Percentiles rank a stretch among this genome's conserved stretches.
These are phyloP conservation scores for Platypus cylindrus DNA, from an alignment of 2,888 invertebrate species.

Conservation along the genomic window DNA sequence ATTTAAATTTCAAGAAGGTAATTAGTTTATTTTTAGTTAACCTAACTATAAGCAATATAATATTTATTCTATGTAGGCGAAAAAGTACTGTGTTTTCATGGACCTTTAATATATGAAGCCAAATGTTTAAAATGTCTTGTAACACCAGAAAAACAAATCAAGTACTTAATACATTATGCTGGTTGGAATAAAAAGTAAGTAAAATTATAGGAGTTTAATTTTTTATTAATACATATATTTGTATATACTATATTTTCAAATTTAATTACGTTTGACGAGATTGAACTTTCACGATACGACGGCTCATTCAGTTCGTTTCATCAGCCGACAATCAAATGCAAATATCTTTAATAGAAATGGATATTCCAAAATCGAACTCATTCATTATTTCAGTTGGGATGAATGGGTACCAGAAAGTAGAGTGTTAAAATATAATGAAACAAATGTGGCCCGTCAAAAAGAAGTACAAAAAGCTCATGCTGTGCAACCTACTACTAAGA, in stretches of 20 bases:
- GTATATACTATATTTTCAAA: neutral
- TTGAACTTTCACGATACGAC: too few relatives aligned
- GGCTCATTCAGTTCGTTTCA: too few relatives aligned
- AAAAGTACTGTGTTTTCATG: conserved; percentile 90
- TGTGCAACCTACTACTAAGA: conserved; percentile 51
- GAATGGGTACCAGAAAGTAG: conserved; percentile 88
- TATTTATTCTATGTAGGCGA: conserved; percentile 48
- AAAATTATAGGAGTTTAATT: neutral
- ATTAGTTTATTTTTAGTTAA: neutral
- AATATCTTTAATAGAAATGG: too few relatives aligned
- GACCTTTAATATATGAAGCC: conserved; percentile 91
- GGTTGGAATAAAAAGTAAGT: conserved; percentile 96
- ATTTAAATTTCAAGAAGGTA: conserved; percentile 28
- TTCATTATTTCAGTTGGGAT: conserved; percentile 63
- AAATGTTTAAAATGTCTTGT: conserved; percentile 80
- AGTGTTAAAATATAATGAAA: conserved; percentile 81
- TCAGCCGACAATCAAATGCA: too few relatives aligned
- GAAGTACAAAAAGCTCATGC: conserved; percentile 73
- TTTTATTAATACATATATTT: neutral
- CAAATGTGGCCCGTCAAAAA: conserved; percentile 76
- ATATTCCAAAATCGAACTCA: too few relatives aligned
- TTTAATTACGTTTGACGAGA: too few relatives aligned
- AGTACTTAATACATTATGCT: conserved; percentile 91
- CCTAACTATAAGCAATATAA: conserved; percentile 2
- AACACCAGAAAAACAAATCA: conserved; percentile 74